A percentile compares a stretch with the other conserved stretches of the same genome.
These are phyloP conservation scores for Synergus gifuensis DNA, from an alignment of 2,888 invertebrate genomes.

Conservation along the genomic window DNA sequence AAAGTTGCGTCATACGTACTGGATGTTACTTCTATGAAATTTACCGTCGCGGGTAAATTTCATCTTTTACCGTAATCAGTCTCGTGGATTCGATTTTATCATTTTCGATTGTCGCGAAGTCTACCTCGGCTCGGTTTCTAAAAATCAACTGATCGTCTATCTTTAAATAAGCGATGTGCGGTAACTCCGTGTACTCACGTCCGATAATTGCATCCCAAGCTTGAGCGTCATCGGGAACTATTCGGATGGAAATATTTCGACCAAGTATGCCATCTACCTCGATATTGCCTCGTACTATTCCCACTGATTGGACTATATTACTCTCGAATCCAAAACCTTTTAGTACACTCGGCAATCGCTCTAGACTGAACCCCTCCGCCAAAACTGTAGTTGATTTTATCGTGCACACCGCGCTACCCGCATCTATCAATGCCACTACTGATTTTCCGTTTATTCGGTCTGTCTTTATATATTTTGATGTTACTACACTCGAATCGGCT, in stretches of 20 bases:
- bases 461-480: slow-evolving; percentile 50
- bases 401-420: slow-evolving; percentile 53
- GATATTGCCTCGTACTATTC: slow-evolving; percentile 45
- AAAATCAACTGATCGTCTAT: slow-evolving; percentile 35
- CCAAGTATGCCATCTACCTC: slow-evolving; percentile 51
- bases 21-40: not conserved
- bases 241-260: slow-evolving; percentile 45
- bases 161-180: slow-evolving; percentile 40
- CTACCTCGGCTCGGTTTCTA: slow-evolving; percentile 30
- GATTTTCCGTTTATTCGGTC: slow-evolving; percentile 42
- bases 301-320: slow-evolving; percentile 43
- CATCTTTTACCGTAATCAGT: not conserved
- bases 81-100: not conserved
- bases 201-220: slow-evolving; percentile 14
- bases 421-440: slow-evolving; percentile 47
- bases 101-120: slow-evolving; percentile 12
- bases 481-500: not conserved
- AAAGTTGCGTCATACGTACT: not conserved
- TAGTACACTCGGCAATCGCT: slow-evolving; percentile 31
- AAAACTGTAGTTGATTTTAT: slow-evolving; percentile 50
- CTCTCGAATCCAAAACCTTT: slow-evolving; percentile 47
- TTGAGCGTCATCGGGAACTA: slow-evolving; percentile 44
- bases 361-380: slow-evolving; percentile 16
- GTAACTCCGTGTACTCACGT: slow-evolving; percentile 3
- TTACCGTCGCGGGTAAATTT: not conserved